Percentiles rank a stretch among this genome's conserved stretches.
Evolutionary conservation across 2,888 invertebrate species (phyloP).

Genomic region (Luperina nickerlii): DNA sequence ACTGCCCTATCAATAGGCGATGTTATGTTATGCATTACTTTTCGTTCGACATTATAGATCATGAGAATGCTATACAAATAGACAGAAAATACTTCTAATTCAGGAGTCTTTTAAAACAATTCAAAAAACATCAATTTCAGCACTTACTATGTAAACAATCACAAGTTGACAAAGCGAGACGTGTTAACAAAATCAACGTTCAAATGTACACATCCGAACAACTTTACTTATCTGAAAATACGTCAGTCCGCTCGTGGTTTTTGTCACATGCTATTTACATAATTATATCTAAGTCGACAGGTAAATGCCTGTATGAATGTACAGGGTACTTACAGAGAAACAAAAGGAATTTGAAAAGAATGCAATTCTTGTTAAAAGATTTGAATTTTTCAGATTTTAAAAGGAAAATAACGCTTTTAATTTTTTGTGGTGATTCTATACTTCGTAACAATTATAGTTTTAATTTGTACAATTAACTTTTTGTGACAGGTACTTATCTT

Average conservation of each 20-base stretch:
- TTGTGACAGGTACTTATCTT: background rate
- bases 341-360: background rate
- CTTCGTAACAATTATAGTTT: background rate
- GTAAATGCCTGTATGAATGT: slow-evolving; percentile 35
- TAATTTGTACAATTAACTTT: background rate
- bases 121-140: slow-evolving; percentile 48
- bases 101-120: background rate
- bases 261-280: slow-evolving; percentile 76
- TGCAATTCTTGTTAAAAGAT: background rate
- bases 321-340: slow-evolving; percentile 32
- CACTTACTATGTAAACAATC: slow-evolving; percentile 47
- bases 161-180: slow-evolving; percentile 49
- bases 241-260: slow-evolving; percentile 69
- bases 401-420: background rate
- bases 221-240: slow-evolving; percentile 70
- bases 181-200: slow-evolving; percentile 63
- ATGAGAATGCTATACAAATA: background rate
- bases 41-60: background rate
- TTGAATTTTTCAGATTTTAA: slow-evolving; percentile 1
- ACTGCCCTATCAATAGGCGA: background rate
- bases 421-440: background rate
- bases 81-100: background rate
- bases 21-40: background rate
- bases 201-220: slow-evolving; percentile 65
- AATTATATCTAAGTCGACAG: slow-evolving; percentile 54